Conservation (phyloP, 2,113 vertebrate species). For the Archocentrus centrarchus region DNA sequence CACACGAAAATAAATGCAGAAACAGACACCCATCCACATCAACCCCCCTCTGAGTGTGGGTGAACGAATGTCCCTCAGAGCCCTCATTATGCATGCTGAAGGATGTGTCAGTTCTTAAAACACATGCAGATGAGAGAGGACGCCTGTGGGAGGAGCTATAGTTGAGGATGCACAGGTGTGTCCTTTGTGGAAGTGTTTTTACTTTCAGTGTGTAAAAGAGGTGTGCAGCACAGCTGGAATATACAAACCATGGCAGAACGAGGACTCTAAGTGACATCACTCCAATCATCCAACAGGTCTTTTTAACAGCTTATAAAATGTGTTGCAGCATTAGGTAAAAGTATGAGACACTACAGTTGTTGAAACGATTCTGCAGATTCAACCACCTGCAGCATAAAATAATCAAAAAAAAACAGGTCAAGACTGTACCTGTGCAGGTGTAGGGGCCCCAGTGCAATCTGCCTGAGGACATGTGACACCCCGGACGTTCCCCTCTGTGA, state of each 20-base stretch:
- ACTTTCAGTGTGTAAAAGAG: too few species aligned
- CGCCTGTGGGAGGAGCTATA: too few species aligned
- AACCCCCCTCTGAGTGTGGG: conserved; percentile 78
- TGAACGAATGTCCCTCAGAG: conserved; percentile 63
- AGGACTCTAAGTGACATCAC: too few species aligned
- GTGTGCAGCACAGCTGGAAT: too few species aligned
- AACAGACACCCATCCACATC: too few species aligned
- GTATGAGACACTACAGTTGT: neutral
- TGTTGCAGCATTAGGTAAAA: neutral
- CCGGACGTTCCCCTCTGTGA: conserved; percentile 86
- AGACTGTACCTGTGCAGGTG: conserved; percentile 86
- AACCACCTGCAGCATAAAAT: neutral
- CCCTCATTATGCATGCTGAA: too few species aligned
- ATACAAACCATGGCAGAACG: too few species aligned
- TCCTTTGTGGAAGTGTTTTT: too few species aligned
- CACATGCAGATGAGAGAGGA: too few species aligned
- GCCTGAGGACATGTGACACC: conserved; percentile 88
- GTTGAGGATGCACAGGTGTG: too few species aligned
- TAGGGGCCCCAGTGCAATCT: conserved; percentile 84
- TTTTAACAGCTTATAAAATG: neutral
- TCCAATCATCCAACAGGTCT: neutral
- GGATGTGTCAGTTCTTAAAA: too few species aligned
- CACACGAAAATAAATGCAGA: too few species aligned
- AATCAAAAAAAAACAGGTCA: neutral
- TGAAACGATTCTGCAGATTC: neutral